Conservation (phyloP, 1,140 invertebrate species). For the Bombus sibiricus region DNA sequence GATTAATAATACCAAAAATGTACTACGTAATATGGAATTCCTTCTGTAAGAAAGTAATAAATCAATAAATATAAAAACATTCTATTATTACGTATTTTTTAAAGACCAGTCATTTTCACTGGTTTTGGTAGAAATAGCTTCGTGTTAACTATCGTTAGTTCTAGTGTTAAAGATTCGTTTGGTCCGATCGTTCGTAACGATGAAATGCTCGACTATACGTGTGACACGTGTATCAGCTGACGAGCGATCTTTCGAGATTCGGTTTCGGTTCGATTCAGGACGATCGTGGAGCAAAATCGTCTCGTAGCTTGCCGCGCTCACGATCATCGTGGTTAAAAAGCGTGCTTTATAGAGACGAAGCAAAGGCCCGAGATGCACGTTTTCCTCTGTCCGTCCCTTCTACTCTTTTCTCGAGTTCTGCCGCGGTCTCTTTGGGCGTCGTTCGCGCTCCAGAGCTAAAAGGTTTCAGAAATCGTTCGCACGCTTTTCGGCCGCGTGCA, state of each 20-base stretch:
- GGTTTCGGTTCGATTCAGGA: neutral
- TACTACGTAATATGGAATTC: no score
- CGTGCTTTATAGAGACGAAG: conserved; percentile 18
- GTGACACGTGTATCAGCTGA: neutral
- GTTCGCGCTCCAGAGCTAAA: conserved; percentile 51
- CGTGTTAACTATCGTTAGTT: no score
- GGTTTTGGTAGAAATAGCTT: no score
- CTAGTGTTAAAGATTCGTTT: neutral
- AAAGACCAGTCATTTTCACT: no score
- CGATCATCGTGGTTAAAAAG: conserved; percentile 16
- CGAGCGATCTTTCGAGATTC: neutral
- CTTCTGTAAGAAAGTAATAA: no score
- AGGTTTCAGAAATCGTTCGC: conserved; percentile 67
- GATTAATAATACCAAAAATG: no score
- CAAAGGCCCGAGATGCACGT: conserved; percentile 22
- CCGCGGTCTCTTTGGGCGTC: conserved; percentile 44
- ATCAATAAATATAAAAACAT: no score
- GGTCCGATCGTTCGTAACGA: neutral
- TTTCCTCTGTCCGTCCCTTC: conserved; percentile 43
- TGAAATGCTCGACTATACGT: no score
- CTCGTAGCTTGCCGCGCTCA: neutral
- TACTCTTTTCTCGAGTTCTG: conserved; percentile 24
- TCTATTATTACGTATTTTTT: no score
- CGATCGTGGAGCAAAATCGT: neutral
- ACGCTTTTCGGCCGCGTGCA: conserved; percentile 65